These are phyloP conservation scores for Pseudomyrmex sp. DNA, from an alignment of 1,140 invertebrate species.

Conservation along the genomic window DNA sequence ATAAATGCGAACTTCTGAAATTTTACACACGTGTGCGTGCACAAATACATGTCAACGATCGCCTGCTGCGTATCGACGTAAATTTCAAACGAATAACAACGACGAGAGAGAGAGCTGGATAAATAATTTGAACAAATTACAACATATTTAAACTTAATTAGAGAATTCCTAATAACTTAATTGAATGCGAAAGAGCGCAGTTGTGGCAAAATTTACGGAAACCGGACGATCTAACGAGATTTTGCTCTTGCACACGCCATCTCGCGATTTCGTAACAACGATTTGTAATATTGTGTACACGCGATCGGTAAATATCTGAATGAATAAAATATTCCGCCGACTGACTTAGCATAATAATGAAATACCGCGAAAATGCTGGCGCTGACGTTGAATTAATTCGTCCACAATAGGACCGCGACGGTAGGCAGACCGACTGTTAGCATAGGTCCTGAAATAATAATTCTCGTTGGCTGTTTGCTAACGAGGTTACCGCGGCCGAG, in stretches of 20 bases:
- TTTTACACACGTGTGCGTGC: background rate
- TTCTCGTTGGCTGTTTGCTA: conserved; percentile 75
- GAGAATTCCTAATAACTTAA: background rate
- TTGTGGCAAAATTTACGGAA: background rate
- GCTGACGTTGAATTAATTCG: conserved; percentile 74
- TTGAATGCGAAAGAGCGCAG: too few species aligned
- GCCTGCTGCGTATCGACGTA: background rate
- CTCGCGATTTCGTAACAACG: conserved; percentile 28
- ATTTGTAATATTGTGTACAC: conserved; percentile 24
- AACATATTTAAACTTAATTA: too few species aligned
- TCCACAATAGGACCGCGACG: conserved; percentile 65
- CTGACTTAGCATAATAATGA: conserved; percentile 72
- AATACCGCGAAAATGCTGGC: conserved; percentile 57
- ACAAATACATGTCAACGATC: background rate
- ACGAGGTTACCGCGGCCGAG: conserved; percentile 72
- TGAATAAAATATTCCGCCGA: conserved; percentile 45
- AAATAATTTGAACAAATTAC: too few species aligned
- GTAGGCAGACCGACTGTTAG: conserved; percentile 64
- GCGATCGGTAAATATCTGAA: conserved; percentile 42
- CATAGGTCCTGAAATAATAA: conserved; percentile 75
- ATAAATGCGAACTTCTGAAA: conserved; percentile 56
- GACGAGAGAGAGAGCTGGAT: too few species aligned
- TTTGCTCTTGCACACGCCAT: background rate
- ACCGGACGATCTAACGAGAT: background rate
- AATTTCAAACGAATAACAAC: background rate